Evolutionary conservation across 2,888 invertebrate genomes (phyloP).

Genomic region (Sepiola atlantica): DNA sequence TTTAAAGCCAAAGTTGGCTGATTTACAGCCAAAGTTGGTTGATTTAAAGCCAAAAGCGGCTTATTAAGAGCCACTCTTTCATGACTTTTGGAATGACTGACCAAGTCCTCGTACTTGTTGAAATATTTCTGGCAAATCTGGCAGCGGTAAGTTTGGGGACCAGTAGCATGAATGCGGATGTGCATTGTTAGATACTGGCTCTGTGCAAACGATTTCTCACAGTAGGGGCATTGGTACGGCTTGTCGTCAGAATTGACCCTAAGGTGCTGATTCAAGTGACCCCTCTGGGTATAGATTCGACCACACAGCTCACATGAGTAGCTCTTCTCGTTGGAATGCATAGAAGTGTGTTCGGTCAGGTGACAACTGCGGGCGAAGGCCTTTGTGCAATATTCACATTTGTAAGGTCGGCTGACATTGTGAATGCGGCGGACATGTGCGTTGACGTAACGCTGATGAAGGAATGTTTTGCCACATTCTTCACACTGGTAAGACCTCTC

Average conservation of each 20-base stretch:
- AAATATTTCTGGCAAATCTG: slow-evolving; percentile 20
- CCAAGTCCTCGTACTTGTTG: neutral
- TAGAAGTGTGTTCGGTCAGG: slow-evolving; percentile 42
- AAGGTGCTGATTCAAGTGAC: slow-evolving; percentile 32
- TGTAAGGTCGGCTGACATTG: slow-evolving; percentile 46
- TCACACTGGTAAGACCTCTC: slow-evolving; percentile 45
- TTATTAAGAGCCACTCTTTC: neutral
- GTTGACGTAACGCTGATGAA: slow-evolving; percentile 46
- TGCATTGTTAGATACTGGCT: neutral
- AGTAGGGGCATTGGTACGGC: neutral
- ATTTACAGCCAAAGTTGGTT: neutral
- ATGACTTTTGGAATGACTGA: neutral
- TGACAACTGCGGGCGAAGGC: slow-evolving; percentile 42
- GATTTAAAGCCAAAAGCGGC: neutral
- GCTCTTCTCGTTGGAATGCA: slow-evolving; percentile 43
- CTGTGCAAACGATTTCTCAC: neutral
- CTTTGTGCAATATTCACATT: slow-evolving; percentile 45
- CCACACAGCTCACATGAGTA: slow-evolving; percentile 32
- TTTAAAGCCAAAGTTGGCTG: neutral
- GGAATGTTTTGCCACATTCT: slow-evolving; percentile 43
- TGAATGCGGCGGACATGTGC: slow-evolving; percentile 46
- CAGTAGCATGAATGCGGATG: neutral
- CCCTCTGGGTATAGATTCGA: slow-evolving; percentile 8
- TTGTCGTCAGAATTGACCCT: slow-evolving; percentile 9
- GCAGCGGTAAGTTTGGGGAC: neutral